A percentile compares a stretch with the other conserved stretches of the same genome.
phyloP scores from a whole-genome alignment of 2,797 vertebrate species.

The Perodicticus potto region DNA sequence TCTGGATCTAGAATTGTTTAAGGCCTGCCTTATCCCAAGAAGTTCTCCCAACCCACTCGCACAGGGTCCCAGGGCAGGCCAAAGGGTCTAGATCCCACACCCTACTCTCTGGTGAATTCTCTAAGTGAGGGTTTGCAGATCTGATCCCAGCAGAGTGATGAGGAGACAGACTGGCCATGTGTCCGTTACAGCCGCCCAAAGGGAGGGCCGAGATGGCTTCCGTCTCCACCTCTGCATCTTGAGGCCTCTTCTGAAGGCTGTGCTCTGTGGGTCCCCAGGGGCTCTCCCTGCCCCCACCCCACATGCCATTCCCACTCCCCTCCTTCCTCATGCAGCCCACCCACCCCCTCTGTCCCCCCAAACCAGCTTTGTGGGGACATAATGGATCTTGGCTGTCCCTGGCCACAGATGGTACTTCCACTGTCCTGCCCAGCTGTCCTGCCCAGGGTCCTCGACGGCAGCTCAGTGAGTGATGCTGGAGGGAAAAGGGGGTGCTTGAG shows the following conservation, averaged over 20 bases:
- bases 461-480: neutral
- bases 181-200: accelerated
- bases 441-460: accelerated
- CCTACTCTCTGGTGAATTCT: neutral
- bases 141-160: accelerated
- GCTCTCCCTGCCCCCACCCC: neutral
- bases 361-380: neutral
- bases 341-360: neutral
- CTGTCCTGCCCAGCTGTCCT: neutral
- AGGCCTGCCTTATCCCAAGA: neutral
- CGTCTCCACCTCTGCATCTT: accelerated
- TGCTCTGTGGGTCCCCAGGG: accelerated
- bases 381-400: neutral
- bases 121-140: neutral
- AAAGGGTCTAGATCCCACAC: neutral
- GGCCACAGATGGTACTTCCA: neutral
- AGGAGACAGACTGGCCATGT: accelerated
- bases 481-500: neutral
- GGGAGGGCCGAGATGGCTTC: neutral
- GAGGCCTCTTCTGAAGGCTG: neutral
- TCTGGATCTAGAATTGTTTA: neutral
- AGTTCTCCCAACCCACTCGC: neutral
- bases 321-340: neutral
- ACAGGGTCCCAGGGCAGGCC: neutral
- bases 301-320: no score